Base-by-base conservation (phyloP, 2,113 vertebrate species). In the Psophia crepitans region DNA sequence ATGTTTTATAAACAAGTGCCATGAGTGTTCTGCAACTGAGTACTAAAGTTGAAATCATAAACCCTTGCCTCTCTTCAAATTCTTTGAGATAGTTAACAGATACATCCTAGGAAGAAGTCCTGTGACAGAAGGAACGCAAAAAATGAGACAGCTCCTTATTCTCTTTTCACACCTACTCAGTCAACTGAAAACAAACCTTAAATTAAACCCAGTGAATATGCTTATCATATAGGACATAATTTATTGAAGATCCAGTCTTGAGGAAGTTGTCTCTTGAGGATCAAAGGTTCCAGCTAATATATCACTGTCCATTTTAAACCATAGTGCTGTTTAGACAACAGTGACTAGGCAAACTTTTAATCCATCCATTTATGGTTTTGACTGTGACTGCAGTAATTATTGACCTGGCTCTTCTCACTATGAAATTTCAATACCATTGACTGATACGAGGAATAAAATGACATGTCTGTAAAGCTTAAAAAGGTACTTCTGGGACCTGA, bases 401-500 rank as follows among this genome's bases (percentile, higher is more conserved):
- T 84, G 68, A 90, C 24, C 41, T 86, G 24, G 37, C 32, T 86
- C 63, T 95, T 97, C 64, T 82, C 65, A 81, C 54, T 84, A 87
- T 87, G 56, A 96, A 84, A 92, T 93, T 97, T 97, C 53, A 46
- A 90, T 96, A 93, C 49, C 74, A 96, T 93, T 95, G 77, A 90
- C 92, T 93, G 87, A 96, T 66, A 73, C 73, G 56, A 90, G 87
- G 73, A 96, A 94, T 84, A 93, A 91, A 97, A 97, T 97, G 95
- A 56, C 28, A 69, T 79, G 16, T 86, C 30, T 93, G 23, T 82
- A 60, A 95, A n/a, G 18, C 30, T 63, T 93, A 21, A 90, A 79
- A 94, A 60, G 37, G 8, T 90, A 49, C 43, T 68, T 69, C 53
- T 94, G 71, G 79, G 76, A 86, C 57, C 8, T 75, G 22, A 30